phyloP scores from a whole-genome alignment of 2,797 vertebrate genomes.

The Falco columbarius region DNA sequence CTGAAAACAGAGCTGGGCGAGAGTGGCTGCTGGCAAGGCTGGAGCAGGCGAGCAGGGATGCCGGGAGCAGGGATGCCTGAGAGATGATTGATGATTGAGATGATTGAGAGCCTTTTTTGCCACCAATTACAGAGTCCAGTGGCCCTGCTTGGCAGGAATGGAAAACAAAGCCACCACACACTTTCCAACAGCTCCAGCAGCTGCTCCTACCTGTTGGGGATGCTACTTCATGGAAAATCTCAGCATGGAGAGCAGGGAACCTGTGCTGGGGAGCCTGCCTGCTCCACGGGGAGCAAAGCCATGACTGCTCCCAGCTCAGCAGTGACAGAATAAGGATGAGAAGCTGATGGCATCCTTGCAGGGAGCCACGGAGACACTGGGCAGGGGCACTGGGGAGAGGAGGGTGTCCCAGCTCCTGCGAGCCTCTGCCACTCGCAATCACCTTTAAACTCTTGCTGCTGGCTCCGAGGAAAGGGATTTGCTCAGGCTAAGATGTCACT shows the following conservation, averaged over 20 bases:
- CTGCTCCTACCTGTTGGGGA: neutral
- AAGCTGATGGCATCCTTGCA: neutral
- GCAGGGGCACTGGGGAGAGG: neutral
- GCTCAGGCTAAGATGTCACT: neutral
- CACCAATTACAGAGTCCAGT: neutral
- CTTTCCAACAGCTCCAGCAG: neutral
- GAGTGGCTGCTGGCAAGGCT: neutral
- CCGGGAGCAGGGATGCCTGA: neutral
- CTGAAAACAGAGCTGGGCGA: fast-evolving
- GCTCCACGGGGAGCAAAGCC: neutral
- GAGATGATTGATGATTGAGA: too few species aligned
- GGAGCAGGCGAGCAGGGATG: neutral
- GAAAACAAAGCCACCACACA: neutral
- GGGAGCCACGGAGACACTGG: neutral
- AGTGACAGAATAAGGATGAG: neutral
- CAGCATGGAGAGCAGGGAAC: neutral
- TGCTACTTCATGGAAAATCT: neutral
- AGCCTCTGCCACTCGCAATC: neutral
- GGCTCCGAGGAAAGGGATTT: neutral
- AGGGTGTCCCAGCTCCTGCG: neutral
- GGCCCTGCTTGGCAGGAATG: neutral
- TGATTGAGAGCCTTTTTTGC: neutral
- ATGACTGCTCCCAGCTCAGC: neutral
- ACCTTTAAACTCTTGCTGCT: neutral
- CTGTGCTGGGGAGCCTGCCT: neutral